A percentile compares a stretch with the other conserved stretches of the same genome.
phyloP scores from a whole-genome alignment of 2,113 vertebrate species.

The Phodopus roborovskii region DNA sequence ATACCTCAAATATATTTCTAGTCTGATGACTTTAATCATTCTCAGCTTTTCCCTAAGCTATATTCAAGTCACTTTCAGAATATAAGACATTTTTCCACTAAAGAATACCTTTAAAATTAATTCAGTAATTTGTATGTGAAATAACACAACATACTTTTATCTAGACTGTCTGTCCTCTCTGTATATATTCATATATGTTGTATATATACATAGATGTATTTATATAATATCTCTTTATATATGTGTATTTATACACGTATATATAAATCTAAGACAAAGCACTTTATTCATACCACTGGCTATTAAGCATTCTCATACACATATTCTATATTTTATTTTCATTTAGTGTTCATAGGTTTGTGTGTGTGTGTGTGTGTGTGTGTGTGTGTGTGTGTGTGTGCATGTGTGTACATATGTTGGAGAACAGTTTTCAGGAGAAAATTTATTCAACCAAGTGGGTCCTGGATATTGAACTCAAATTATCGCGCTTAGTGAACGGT shows the following conservation, averaged over 20 bases:
- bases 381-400: background rate
- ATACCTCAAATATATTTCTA: conserved; percentile 57
- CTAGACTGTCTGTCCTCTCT: background rate
- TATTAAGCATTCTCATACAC: background rate
- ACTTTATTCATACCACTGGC: background rate
- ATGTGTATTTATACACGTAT: background rate
- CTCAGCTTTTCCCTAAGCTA: conserved; percentile 31
- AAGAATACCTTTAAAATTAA: conserved; percentile 10
- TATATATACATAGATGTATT: background rate
- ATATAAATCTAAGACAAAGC: background rate
- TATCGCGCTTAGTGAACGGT: no score
- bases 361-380: background rate
- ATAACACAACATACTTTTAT: background rate
- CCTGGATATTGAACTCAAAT: background rate
- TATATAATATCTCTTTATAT: background rate
- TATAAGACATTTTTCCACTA: conserved; percentile 22
- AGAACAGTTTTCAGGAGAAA: background rate
- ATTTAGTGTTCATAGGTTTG: background rate
- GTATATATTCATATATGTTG: background rate
- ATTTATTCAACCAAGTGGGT: background rate
- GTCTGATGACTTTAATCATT: conserved; percentile 68
- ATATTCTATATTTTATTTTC: background rate
- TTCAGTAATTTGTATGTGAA: background rate
- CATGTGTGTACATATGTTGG: background rate
- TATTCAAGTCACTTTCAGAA: conserved; percentile 44